Evolutionary conservation across 92 coral and sea anemone species (phyloP).

Genomic region (Nematostella vectensis): DNA sequence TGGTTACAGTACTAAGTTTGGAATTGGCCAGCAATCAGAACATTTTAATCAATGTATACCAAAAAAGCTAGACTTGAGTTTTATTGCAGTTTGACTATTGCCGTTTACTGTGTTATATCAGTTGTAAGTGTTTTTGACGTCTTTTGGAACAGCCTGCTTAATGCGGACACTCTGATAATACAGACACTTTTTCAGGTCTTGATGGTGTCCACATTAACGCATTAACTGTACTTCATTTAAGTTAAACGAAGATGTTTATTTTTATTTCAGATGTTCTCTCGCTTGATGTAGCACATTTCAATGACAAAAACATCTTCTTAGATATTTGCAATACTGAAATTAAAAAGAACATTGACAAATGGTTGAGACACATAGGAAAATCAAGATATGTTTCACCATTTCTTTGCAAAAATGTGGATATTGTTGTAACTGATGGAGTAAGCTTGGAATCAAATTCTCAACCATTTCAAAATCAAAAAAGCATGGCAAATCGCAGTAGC

Average conservation of each 20-base stretch:
- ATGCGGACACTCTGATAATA: too few species aligned
- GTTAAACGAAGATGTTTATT: not conserved
- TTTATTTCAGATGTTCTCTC: not conserved
- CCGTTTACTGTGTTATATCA: too few species aligned
- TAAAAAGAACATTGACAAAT: not conserved
- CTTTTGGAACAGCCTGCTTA: too few species aligned
- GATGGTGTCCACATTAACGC: too few species aligned
- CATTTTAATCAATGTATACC: too few species aligned
- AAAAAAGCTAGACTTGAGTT: too few species aligned
- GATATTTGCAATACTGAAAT: slow-evolving; percentile 4
- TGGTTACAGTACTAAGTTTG: too few species aligned
- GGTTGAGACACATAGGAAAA: not conserved
- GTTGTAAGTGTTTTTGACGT: too few species aligned
- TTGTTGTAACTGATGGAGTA: slow-evolving; percentile 17
- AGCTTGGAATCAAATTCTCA: not conserved
- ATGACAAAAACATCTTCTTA: slow-evolving; percentile 6
- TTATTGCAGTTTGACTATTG: too few species aligned
- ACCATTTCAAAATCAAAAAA: not conserved
- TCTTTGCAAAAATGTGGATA: slow-evolving; percentile 21
- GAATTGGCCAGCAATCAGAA: too few species aligned
- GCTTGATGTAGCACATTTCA: not conserved
- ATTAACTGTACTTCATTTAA: too few species aligned
- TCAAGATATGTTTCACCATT: slow-evolving; percentile 9
- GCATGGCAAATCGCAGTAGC: slow-evolving; percentile 14
- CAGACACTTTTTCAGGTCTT: too few species aligned